Base-by-base conservation (phyloP, 2,888 invertebrate genomes). In the Tenthredo livida region DNA sequence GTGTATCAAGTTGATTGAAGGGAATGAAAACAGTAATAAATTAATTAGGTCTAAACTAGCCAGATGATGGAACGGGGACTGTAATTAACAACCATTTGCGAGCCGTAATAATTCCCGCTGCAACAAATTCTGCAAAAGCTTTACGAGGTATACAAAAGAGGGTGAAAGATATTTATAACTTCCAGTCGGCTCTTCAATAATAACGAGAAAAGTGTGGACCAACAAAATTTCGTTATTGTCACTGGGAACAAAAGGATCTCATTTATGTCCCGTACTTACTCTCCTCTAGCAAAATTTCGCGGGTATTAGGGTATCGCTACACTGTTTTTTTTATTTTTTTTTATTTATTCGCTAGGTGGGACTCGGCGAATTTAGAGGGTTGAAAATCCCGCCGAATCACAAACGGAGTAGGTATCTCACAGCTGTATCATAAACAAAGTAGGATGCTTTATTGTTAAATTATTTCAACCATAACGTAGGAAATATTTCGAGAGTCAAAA, bases 121-220 rank as follows among this genome's bases (percentile, higher is more conserved):
- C n/a, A 77, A 77, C 77, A 77, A 50, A 47, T 50, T 10, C 25
- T 43, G 54, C 5, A n/a, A 77, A n/a, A 73, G 72, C 72, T 37
- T 54, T 54, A 29, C 77, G 50, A 7, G 77, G 29, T 77, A n/a
- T 54, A 54, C 77, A 77, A 54, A 54, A 54, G 77, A 50, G 77
- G 77, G 77, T 50, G 77, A 33, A 77, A 43, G 58, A 58, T 78
- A 78, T 78, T 78, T 78, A 61, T 40, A 58, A 50, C 77, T 54
- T 77, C 77, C 54, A 50, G n/a, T n/a, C 9, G 29, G 29, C 58
- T 54, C 33, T 33, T 78, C 78, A 21, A 78, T 78, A 78, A 54
- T 78, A 78, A 54, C 54, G 78, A 78, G 78, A 58, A 54, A 54
- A 54, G 29, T 78, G 43, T 78, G 58, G 37, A 10, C 54, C 29